Evolutionary conservation across 2,888 invertebrate species (phyloP), one percentile per base, ranked within the genome.

Genomic region (Acleris cristana): DNA sequence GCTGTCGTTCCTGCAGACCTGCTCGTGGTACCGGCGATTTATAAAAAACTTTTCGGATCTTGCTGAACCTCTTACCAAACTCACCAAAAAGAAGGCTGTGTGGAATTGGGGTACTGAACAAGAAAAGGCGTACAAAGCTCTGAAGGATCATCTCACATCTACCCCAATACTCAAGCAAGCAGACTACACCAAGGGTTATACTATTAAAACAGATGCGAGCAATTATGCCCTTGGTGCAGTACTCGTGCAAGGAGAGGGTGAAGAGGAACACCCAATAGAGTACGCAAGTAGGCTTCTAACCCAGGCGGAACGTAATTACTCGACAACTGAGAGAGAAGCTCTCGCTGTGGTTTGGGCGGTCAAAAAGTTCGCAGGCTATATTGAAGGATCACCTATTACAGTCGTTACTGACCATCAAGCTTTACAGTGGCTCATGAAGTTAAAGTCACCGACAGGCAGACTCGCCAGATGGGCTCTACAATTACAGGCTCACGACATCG

Each of bases 291-390:
- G 14, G 14, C 40, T 44, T 44, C 23, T 53, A 53, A 10, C 26
- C 6, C 26, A 26, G 2, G 26, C 26, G 12, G 83, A 88, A 70
- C 55, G 64, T 3, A 83, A 81, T 21, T 86, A 87, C 60, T 73
- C 79, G 0, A 79, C 81, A 0, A 82, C 80, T 0, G 84, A 88
- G 60, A 74, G 80, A 45, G 87, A 87, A 73, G 80, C 77, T 0
- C 69, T 84, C n/a, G 79, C 83, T 0, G 67, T n/a, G n/a, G n/a
- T n/a, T n/a, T n/a, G n/a, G n/a, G n/a, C n/a, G n/a, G n/a, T n/a
- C n/a, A n/a, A n/a, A 7, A 67, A 78, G 23, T 79, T 81, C 65
- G 26, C 26, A 26, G 26, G 26, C 26, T 26, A 26, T 4, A 23
- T 53, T 10, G 52, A 53, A 16, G 52, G 52, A 12, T 23, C 52